Conservation (phyloP, 2,797 vertebrate genomes). For the Spatula clypeata region DNA sequence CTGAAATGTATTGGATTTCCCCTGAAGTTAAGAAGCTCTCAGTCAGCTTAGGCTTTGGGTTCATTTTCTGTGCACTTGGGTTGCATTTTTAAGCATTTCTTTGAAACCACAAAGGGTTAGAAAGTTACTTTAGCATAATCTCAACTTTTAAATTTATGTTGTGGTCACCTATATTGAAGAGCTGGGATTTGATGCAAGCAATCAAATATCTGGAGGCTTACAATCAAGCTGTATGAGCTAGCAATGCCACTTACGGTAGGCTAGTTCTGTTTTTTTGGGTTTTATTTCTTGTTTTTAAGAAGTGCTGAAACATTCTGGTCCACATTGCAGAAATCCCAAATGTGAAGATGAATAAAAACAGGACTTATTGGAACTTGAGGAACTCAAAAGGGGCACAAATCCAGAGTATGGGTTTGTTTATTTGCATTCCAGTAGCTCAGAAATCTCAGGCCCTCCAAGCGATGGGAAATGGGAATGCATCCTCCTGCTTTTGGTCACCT, state of each 20-base stretch:
- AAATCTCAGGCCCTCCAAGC: conserved; percentile 49
- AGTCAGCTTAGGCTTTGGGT: neutral
- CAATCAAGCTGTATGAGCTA: neutral
- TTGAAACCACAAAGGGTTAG: conserved; percentile 51
- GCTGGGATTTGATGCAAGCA: conserved; percentile 29
- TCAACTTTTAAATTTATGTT: conserved; percentile 61
- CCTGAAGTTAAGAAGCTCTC: conserved; percentile 5
- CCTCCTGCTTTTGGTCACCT: conserved; percentile 46
- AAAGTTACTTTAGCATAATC: conserved; percentile 62
- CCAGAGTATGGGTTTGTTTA: conserved; percentile 68
- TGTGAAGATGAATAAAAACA: conserved; percentile 55
- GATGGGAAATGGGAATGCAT: conserved; percentile 48
- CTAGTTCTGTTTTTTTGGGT: conserved; percentile 50
- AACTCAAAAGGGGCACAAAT: conserved; percentile 47
- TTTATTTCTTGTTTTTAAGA: conserved; percentile 67
- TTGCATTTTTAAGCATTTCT: conserved; percentile 7
- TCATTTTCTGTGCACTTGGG: neutral
- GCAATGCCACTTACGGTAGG: neutral
- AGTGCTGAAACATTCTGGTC: conserved; percentile 63
- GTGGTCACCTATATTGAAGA: conserved; percentile 52
- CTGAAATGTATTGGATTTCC: neutral
- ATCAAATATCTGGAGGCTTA: conserved; percentile 42
- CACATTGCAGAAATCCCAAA: conserved; percentile 70
- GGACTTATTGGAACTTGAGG: conserved; percentile 73
- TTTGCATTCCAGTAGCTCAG: conserved; percentile 60